Evolutionary conservation across 1,140 invertebrate genomes (phyloP).

Genomic region (Yoshiicerus persimilis): DNA sequence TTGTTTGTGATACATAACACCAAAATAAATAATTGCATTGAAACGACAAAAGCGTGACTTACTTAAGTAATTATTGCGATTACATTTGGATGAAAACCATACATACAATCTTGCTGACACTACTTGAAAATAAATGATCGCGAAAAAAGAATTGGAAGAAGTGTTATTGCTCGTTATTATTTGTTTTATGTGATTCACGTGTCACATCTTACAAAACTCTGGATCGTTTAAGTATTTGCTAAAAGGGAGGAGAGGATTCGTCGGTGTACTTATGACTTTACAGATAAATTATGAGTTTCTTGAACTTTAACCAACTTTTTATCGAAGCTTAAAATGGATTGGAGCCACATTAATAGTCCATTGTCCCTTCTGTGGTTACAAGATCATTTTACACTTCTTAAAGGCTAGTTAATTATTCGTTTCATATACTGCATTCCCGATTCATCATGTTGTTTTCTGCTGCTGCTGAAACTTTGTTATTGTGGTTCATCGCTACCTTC

Average conservation of each 20-base stretch:
- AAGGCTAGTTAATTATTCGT: not conserved
- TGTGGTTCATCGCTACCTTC: not conserved
- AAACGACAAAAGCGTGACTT: too few species aligned
- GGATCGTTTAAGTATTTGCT: not conserved
- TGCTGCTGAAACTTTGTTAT: not conserved
- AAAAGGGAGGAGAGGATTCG: not conserved
- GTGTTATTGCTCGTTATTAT: not conserved
- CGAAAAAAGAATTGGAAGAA: not conserved
- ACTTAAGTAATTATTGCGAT: not conserved
- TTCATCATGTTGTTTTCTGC: not conserved
- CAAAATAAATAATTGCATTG: too few species aligned
- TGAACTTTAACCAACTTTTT: not conserved
- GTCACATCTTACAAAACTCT: not conserved
- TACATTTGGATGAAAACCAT: too few species aligned
- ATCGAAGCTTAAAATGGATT: not conserved
- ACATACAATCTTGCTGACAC: not conserved
- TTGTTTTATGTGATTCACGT: not conserved
- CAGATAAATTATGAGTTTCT: slow-evolving; percentile 10
- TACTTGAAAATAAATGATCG: not conserved
- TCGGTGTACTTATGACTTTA: not conserved
- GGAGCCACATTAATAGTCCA: not conserved
- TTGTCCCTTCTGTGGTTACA: not conserved
- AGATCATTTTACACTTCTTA: not conserved
- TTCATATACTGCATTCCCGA: not conserved
- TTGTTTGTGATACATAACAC: too few species aligned